Base-by-base conservation (phyloP, 2,888 invertebrate genomes). In the Eueremaeus valkanovi region DNA sequence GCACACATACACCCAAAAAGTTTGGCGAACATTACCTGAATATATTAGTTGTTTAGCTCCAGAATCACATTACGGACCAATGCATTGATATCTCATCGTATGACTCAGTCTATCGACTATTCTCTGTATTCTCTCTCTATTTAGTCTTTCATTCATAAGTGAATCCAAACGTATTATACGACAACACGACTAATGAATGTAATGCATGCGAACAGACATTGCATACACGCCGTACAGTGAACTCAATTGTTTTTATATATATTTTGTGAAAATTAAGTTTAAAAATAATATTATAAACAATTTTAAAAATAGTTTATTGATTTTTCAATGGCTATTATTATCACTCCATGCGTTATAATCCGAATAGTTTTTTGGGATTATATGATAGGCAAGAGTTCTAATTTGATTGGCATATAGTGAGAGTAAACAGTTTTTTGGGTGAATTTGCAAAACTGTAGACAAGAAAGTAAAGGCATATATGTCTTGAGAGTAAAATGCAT, bases 11-110 rank as follows among this genome's bases (percentile, higher is more conserved):
- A 55, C 8, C 8, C 24, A 24, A 18, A 58, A 16, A 58, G 58
- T 58, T 58, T 58, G 58, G 27, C 58, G 58, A 58, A 58, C 58
- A 58, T 58, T 58, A 58, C 58, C 58, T 58, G 58, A 58, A 58
- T 58, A 29, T 58, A 58, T 27, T n/a, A 58, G 29, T 58, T 29
- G 29, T 58, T 24, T 58, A 16, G 16, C n/a, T n/a, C n/a, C 8
- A 18, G 29, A n/a, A 58, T 29, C n/a, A n/a, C 11, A 16, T 58
- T 58, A 16, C 11, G 58, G 11, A 11, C 13, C 8, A 13, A 29
- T 29, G 18, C 29, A 58, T 58, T 58, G 58, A 58, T 58, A 58
- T 51, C 11, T 29, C 13, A 58, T 16, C 29, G 58, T 16, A 31
- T 58, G 58, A 58, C 58, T 58, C 58, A 58, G 27, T 58, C 29